Conservation (phyloP, 2,113 vertebrate genomes). For the Sturnus vulgaris region DNA sequence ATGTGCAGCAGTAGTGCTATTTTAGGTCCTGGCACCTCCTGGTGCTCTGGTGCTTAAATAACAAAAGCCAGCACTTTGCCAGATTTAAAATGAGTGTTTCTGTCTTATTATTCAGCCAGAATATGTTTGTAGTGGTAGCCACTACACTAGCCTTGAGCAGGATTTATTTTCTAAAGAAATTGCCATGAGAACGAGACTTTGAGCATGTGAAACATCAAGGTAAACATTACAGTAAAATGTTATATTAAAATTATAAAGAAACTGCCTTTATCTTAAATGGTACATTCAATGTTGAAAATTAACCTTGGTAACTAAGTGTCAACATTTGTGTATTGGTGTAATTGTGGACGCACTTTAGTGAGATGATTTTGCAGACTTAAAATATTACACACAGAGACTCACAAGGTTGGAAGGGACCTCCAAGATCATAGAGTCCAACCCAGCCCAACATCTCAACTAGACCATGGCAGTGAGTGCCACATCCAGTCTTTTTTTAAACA, state of each 20-base stretch:
- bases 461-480: no score
- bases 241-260: background rate
- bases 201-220: background rate
- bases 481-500: no score
- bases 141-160: background rate
- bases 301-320: background rate
- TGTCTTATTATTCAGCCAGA: background rate
- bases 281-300: background rate
- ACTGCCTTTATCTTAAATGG: background rate
- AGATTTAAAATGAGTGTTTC: background rate
- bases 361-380: background rate
- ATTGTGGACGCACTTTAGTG: background rate
- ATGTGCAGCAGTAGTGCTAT: fast-evolving
- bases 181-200: background rate
- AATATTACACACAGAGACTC: background rate
- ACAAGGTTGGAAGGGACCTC: no score
- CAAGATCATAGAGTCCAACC: no score
- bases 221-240: background rate
- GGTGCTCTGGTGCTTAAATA: background rate
- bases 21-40: background rate
- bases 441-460: no score
- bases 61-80: background rate
- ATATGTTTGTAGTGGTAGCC: background rate
- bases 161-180: background rate
- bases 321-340: background rate